Percentiles rank a stretch among this genome's conserved stretches.
Conservation (phyloP, 2,888 invertebrate species). For the Chouioia cunea region DNA sequence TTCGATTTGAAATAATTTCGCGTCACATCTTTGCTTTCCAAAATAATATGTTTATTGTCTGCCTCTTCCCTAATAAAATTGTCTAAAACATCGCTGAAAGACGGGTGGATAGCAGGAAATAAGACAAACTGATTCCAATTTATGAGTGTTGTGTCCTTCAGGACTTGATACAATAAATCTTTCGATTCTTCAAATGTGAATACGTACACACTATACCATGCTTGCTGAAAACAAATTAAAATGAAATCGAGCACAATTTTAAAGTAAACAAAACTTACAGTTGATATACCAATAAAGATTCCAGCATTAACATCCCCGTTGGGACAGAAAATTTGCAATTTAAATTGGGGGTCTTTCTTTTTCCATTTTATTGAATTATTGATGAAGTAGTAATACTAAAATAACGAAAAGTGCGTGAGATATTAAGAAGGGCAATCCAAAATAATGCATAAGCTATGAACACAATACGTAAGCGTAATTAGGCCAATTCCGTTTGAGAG, state of each 20-base stretch:
- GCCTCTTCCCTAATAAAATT: not conserved
- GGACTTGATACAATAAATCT: not conserved
- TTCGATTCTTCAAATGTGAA: not conserved
- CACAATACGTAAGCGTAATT: not conserved
- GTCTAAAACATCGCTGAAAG: not conserved
- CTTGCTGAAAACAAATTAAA: no score
- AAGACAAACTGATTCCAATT: not conserved
- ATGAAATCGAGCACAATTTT: no score
- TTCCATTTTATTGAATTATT: no score
- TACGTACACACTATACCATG: no score
- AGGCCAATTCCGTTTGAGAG: conserved; percentile 52
- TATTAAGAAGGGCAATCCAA: no score
- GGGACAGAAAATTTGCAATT: no score
- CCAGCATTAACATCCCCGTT: no score
- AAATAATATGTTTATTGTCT: not conserved
- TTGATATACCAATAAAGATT: no score
- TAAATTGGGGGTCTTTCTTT: no score
- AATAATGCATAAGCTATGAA: not conserved
- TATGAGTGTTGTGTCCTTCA: not conserved
- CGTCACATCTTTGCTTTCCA: not conserved
- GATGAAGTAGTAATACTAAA: no score
- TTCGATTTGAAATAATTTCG: conserved; percentile 3
- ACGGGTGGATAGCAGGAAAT: not conserved
- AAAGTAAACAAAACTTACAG: not conserved
- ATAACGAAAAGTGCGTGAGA: conserved; percentile 44